Base-by-base conservation (phyloP, 2,888 invertebrate species). In the Eulithis testata region DNA sequence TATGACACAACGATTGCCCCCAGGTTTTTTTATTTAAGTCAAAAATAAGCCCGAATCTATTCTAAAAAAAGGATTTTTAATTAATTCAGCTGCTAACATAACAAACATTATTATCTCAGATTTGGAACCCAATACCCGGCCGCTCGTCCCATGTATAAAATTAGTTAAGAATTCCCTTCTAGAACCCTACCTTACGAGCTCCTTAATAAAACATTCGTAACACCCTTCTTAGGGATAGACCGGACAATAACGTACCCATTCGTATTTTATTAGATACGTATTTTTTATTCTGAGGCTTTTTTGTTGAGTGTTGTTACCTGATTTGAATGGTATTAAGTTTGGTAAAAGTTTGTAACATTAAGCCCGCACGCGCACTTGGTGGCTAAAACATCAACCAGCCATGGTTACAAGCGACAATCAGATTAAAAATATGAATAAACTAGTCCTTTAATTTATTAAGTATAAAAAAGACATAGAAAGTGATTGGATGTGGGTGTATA, bases 171-270 rank as follows among this genome's bases (percentile, higher is more conserved):
- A 71, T 71, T 68, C 71, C 58, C 53, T 64, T 60, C 67, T 45
- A 37, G 27, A 53, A 52, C 59, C 60, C 56, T 57, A 60, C 36
- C 53, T 14, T 55, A 37, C 31, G 40, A 59, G 58, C 43, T 66
- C 60, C 66, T 76, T 75, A 68, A 75, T 80, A 77, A 80, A 80
- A 79, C 73, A 80, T 79, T 75, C 73, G 74, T 72, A 65, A 50
- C 62, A 72, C 72, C 79, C 74, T 75, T 64, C 70, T 75, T 75
- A 71, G 11, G 49, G 49, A 3, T 21, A 9, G 21, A 9, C 21
- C 49, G 9, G 3, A 49, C 21, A 9, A 3, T 49, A 0, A 4
- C 21, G 49, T 49, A 49, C 12, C 14, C 49, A 49, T 21, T 49
- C 49, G 11, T 21, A 49, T 21, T 49, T 49, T 49, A 3, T 9